A percentile compares a stretch with the other conserved stretches of the same genome.
phyloP scores from a whole-genome alignment of 1,140 invertebrate genomes.

The Homarus americanus region DNA sequence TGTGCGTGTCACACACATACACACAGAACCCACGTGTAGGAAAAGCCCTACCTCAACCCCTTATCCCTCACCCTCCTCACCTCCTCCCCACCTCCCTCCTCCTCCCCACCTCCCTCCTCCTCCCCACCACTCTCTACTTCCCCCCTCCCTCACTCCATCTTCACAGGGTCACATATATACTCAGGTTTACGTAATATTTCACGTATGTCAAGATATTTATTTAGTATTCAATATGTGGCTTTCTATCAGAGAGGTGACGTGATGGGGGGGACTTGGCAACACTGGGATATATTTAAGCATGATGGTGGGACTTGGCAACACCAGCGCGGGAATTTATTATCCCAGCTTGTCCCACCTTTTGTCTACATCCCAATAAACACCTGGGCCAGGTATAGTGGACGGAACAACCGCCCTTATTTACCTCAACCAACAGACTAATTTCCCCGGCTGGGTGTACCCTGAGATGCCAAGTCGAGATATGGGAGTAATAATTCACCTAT shows the following conservation, averaged over 20 bases:
- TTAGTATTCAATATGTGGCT: too few species aligned
- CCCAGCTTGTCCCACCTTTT: constrained; percentile 7
- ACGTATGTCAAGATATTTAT: too few species aligned
- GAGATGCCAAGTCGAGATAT: neutral
- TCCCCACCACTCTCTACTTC: neutral
- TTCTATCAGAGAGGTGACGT: too few species aligned
- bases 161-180: too few species aligned
- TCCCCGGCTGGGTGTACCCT: neutral
- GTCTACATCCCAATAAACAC: constrained; percentile 17
- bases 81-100: neutral
- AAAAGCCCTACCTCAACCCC: neutral
- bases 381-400: neutral
- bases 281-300: too few species aligned
- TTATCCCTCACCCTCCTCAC: neutral
- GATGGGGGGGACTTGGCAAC: neutral
- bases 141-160: constrained; percentile 1
- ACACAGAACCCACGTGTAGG: neutral
- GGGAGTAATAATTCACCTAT: neutral
- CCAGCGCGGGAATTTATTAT: neutral
- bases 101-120: neutral
- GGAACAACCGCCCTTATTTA: neutral
- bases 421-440: neutral
- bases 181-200: too few species aligned
- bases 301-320: too few species aligned
- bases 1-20: neutral